A percentile compares a stretch with the other conserved stretches of the same genome.
Conservation (phyloP, 2,113 vertebrate species). For the Physeter macrocephalus region DNA sequence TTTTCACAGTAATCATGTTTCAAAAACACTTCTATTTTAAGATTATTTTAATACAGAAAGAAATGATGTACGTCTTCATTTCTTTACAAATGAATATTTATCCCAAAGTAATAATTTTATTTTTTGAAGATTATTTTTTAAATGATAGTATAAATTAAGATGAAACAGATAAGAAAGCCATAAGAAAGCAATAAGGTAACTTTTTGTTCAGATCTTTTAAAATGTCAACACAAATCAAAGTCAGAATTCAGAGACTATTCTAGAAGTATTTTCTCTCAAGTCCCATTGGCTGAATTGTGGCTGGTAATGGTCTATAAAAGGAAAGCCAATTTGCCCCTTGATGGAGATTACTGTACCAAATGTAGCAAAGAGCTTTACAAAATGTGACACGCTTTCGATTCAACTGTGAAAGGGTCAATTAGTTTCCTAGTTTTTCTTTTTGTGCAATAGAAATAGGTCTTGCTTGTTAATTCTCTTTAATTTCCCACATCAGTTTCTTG, state of each 20-base stretch:
- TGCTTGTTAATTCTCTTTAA: conserved; percentile 49
- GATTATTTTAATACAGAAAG: neutral
- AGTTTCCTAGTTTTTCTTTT: conserved; percentile 47
- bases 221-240: conserved; percentile 47
- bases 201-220: conserved; percentile 9
- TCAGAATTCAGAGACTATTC: conserved; percentile 47
- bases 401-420: conserved; percentile 54
- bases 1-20: neutral
- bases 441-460: conserved; percentile 50
- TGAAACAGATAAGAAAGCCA: neutral
- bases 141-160: neutral
- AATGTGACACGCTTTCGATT: conserved; percentile 64
- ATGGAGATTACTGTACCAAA: conserved; percentile 77
- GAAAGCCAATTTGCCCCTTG: conserved; percentile 76
- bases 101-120: neutral
- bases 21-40: neutral
- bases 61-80: neutral
- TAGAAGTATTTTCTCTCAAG: conserved; percentile 68
- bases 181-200: conserved; percentile 3
- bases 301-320: conserved; percentile 77
- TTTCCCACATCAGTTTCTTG: neutral
- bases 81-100: neutral
- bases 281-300: conserved; percentile 62
- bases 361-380: conserved; percentile 75
- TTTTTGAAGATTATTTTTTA: neutral